Base-by-base conservation (phyloP, 2,113 vertebrate genomes). In the Amphilophus citrinellus region DNA sequence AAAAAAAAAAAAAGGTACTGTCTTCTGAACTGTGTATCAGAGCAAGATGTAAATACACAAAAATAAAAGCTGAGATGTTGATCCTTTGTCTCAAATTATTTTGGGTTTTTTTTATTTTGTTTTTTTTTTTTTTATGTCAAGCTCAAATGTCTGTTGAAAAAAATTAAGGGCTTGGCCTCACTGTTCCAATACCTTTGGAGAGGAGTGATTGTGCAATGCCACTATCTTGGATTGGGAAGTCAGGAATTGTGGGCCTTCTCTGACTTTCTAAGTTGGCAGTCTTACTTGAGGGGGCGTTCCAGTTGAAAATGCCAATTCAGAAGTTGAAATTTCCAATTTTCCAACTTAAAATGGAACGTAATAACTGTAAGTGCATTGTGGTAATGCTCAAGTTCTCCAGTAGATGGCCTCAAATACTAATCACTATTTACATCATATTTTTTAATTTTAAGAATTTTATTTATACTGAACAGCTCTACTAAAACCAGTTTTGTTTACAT, bases 391-490 rank as follows among this genome's bases (percentile, higher is more conserved):
- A 35, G 18, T 9, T 76, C 44, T 42, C 63, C 79, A 62, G 20
- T 39, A 80, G 90, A 30, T 79, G 84, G 77, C 83, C 10, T 65
- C 39, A 53, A 60, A 85, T 39, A n/a, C 15, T 68, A 39, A 58
- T 39, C 2, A 6, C 15, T 59, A 56, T 77, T 58, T 20, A 6
- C 11, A 59, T 44, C 17, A 27, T 53, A 7, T 5, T 35, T 61
- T 63, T 77, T 7, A 42, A n/a, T 57, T 50, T 15, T 11, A 10
- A 27, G 1, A 6, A 13, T 17, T 30, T 30, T 30, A 30, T 9
- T 66, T 7, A 14, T 15, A 20, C 18, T n/a, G 15, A 15, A 65
- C 1, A 9, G 2, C 9, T 3, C 22, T 17, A 22, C 24, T 68
- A 42, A 53, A 18, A 22, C 6, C 20, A 22, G 6, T 57, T 0